Conservation (phyloP, 2,888 invertebrate species). For the Zygogramma bicolorata region DNA sequence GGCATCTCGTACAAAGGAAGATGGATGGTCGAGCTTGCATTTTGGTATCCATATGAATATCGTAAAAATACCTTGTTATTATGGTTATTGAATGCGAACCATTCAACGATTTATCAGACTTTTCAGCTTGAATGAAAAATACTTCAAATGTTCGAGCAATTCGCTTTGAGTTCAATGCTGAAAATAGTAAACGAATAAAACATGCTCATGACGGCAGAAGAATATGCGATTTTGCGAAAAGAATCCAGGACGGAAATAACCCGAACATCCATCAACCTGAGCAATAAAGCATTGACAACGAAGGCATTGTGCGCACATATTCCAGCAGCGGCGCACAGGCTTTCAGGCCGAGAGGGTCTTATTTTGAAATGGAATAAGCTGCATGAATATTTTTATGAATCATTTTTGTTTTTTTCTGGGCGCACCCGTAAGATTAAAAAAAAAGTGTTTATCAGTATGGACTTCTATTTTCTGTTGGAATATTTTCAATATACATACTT, state of each 20-base stretch:
- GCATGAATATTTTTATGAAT: no score
- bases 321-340: background rate
- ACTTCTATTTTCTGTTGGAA: no score
- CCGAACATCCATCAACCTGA: background rate
- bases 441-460: no score
- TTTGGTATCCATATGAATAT: constrained; percentile 23
- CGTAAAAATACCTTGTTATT: constrained; percentile 25
- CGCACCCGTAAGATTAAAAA: no score
- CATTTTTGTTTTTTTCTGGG: no score
- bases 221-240: constrained; percentile 5
- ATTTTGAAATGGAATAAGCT: background rate
- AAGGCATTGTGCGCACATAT: background rate
- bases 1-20: constrained; percentile 26
- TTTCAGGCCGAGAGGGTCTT: background rate
- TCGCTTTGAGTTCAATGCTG: background rate
- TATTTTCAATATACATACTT: no score
- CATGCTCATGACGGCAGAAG: constrained; percentile 1
- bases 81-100: constrained; percentile 1
- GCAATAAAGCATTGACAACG: constrained; percentile 4
- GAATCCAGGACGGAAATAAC: background rate
- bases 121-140: background rate
- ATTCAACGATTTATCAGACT: background rate
- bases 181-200: background rate
- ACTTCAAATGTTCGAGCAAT: background rate
- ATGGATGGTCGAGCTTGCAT: constrained; percentile 31